Conservation (phyloP, 92 coral and sea anemone species). For the Phenganax marumi region DNA sequence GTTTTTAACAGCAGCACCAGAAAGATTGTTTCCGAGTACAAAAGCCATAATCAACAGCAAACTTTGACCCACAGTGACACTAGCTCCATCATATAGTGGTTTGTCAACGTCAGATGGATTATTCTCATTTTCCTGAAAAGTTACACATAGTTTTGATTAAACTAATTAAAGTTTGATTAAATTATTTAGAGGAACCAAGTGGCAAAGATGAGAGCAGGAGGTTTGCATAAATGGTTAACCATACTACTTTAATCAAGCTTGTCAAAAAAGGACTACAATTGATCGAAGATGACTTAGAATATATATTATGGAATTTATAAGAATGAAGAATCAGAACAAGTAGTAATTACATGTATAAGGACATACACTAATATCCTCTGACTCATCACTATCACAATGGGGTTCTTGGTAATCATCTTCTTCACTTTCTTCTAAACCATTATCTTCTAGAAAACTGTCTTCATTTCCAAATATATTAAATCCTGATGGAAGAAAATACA, state of each 20-base stretch:
- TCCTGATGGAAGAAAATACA: not conserved
- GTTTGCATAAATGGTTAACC: too few relatives aligned
- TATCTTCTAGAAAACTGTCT: not conserved
- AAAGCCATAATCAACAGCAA: constrained; percentile 17
- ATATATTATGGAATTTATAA: too few relatives aligned
- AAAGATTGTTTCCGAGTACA: constrained; percentile 20
- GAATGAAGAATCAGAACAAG: too few relatives aligned
- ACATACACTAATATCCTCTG: not conserved
- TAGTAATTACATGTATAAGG: too few relatives aligned
- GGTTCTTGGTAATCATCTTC: not conserved
- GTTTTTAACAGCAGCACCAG: constrained; percentile 26
- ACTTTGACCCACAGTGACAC: constrained; percentile 21
- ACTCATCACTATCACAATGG: not conserved
- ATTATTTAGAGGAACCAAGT: too few relatives aligned
- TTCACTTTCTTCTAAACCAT: not conserved
- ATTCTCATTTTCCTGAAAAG: not conserved
- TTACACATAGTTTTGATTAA: not conserved
- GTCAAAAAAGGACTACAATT: too few relatives aligned
- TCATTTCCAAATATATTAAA: constrained; percentile 7
- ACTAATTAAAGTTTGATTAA: not conserved
- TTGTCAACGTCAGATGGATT: constrained; percentile 8
- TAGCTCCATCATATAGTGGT: constrained; percentile 24
- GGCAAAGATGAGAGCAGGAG: too few relatives aligned
- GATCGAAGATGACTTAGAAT: too few relatives aligned
- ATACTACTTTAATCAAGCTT: too few relatives aligned